These are phyloP conservation scores for Zophobas atratus DNA, from an alignment of 1,140 invertebrate genomes.

Conservation along the genomic window DNA sequence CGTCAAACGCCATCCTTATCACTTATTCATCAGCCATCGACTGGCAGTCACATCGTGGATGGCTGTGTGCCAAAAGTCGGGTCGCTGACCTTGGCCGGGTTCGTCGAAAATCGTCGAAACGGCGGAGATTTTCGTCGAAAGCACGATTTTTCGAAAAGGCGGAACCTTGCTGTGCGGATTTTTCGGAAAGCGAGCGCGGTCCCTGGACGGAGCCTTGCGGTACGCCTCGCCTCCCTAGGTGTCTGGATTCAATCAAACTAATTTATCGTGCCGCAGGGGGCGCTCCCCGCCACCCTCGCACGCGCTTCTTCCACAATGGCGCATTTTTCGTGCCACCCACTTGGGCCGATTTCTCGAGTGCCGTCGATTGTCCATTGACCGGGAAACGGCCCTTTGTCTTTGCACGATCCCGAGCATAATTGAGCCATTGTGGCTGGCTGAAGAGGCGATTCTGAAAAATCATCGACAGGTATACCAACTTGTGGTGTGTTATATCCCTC, in stretches of 20 bases:
- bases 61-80: constrained; percentile 27
- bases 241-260: constrained; percentile 47
- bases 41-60: constrained; percentile 31
- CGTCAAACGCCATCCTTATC: constrained; percentile 21
- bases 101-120: background rate
- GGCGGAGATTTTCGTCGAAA: background rate
- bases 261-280: constrained; percentile 46
- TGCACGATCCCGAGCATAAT: background rate
- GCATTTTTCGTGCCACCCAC: constrained; percentile 44
- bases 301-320: constrained; percentile 16
- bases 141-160: too few species aligned
- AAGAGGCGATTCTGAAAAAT: constrained; percentile 30
- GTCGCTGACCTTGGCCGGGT: constrained; percentile 12
- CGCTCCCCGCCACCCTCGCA: constrained; percentile 26
- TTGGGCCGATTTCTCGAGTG: constrained; percentile 30
- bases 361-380: constrained; percentile 18
- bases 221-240: constrained; percentile 29
- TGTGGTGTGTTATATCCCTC: background rate
- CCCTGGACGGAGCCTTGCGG: background rate
- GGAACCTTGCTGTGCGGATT: too few species aligned
- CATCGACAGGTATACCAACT: constrained; percentile 1
- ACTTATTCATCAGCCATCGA: constrained; percentile 36
- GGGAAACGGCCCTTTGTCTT: constrained; percentile 36
- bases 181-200: too few species aligned
- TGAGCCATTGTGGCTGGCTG: constrained; percentile 14